Percentiles rank a stretch among this genome's conserved stretches.
Conservation (phyloP, 2,797 vertebrate species). For the Thunnus albacares region DNA sequence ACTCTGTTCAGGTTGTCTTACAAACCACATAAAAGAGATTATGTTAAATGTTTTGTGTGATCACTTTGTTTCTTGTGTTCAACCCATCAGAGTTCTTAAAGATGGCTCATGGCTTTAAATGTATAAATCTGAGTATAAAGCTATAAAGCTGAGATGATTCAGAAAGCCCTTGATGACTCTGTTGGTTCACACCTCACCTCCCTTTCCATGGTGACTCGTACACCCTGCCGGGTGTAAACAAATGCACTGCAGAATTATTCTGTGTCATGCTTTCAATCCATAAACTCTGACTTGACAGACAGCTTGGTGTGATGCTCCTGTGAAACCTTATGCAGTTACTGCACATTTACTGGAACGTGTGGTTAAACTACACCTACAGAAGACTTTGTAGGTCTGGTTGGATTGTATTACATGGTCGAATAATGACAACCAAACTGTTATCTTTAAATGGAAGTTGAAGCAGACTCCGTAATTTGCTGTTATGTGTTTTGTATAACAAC, state of each 20-base stretch:
- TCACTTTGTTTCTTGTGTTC: too few relatives aligned
- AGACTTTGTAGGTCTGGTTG: neutral
- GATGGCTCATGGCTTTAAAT: neutral
- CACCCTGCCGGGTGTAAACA: constrained; percentile 50
- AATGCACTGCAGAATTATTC: constrained; percentile 53
- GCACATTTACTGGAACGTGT: constrained; percentile 2
- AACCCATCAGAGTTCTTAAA: neutral
- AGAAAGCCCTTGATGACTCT: constrained; percentile 60
- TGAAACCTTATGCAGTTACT: constrained; percentile 21
- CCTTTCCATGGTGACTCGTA: constrained; percentile 39
- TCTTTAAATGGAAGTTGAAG: neutral
- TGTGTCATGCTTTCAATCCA: constrained; percentile 47
- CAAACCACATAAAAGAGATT: too few relatives aligned
- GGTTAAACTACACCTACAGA: neutral
- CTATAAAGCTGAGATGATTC: constrained; percentile 43
- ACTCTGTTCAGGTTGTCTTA: neutral
- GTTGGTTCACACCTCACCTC: constrained; percentile 52
- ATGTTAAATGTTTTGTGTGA: too few relatives aligned
- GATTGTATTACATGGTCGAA: neutral
- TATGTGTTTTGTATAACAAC: neutral
- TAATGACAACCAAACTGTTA: neutral
- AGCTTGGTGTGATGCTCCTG: constrained; percentile 15
- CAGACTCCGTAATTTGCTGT: neutral
- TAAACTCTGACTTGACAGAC: constrained; percentile 42
- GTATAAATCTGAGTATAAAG: neutral